These are phyloP conservation scores for Zeuzera pyrina DNA, from an alignment of 2,888 invertebrate genomes.

Conservation along the genomic window DNA sequence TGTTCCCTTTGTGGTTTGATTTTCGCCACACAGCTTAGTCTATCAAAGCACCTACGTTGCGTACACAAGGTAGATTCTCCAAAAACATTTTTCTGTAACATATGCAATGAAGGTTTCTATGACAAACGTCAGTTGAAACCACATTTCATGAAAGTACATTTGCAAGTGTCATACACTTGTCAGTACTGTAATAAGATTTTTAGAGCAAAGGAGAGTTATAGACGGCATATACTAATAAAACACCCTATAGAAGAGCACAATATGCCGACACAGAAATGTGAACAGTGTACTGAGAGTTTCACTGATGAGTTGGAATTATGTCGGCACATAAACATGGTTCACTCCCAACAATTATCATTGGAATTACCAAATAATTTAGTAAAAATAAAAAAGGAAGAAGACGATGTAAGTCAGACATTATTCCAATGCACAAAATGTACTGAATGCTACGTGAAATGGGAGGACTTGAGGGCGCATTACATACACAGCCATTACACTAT, in stretches of 20 bases:
- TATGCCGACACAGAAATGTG: constrained; percentile 38
- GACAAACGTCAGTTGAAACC: constrained; percentile 50
- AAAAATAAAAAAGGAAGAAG: constrained; percentile 38
- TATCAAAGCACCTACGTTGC: constrained; percentile 52
- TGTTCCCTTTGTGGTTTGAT: constrained; percentile 53
- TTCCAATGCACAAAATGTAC: constrained; percentile 56
- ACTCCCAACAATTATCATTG: constrained; percentile 20
- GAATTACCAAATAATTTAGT: constrained; percentile 6
- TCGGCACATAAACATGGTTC: constrained; percentile 41
- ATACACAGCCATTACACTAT: constrained; percentile 41
- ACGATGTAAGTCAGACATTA: constrained; percentile 30
- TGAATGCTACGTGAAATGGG: constrained; percentile 37
- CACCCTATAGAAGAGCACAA: constrained; percentile 27
- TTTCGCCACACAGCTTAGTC: constrained; percentile 47
- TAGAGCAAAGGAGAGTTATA: constrained; percentile 54
- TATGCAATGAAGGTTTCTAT: constrained; percentile 54
- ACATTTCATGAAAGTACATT: constrained; percentile 53
- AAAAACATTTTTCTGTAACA: constrained; percentile 45
- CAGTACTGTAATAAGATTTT: constrained; percentile 46
- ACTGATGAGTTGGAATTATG: constrained; percentile 52
- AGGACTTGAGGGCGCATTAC: constrained; percentile 41
- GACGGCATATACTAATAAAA: constrained; percentile 48
- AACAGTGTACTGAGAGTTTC: constrained; percentile 44
- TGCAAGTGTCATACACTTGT: constrained; percentile 54
- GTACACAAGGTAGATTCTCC: constrained; percentile 50